Percentiles rank a stretch among this genome's conserved stretches.
phyloP scores from a whole-genome alignment of 2,113 vertebrate species.

The Rissa tridactyla region DNA sequence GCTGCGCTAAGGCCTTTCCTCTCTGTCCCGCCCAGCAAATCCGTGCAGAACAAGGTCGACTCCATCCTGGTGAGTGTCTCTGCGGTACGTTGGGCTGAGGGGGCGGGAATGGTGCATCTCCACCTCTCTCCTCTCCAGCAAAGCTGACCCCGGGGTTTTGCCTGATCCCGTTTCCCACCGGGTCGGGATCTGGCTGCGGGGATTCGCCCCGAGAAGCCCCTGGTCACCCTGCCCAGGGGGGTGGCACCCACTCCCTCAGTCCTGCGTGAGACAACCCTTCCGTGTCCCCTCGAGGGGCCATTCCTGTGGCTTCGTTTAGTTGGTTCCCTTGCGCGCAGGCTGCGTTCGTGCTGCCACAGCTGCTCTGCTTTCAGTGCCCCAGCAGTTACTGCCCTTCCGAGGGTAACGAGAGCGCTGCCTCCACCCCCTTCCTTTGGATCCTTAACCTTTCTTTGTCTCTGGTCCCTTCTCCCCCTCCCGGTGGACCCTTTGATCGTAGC shows the following conservation, averaged over 20 bases:
- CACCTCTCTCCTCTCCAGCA: background rate
- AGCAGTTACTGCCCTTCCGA: rapidly evolving
- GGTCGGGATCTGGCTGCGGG: background rate
- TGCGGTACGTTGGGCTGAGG: rapidly evolving
- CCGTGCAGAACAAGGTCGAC: slow-evolving; percentile 54
- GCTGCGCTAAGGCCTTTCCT: rapidly evolving
- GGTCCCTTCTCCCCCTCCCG: background rate
- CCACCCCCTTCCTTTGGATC: background rate
- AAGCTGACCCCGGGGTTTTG: background rate
- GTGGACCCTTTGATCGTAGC: background rate
- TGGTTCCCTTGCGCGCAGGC: rapidly evolving
- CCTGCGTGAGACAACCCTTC: background rate
- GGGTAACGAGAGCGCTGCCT: background rate
- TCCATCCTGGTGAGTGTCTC: slow-evolving; percentile 52
- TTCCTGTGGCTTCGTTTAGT: rapidly evolving
- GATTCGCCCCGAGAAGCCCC: background rate
- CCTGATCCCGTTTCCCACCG: rapidly evolving
- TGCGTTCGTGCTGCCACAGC: rapidly evolving
- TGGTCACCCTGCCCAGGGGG: background rate
- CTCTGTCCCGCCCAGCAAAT: background rate
- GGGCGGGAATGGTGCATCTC: background rate
- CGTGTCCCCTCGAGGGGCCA: background rate
- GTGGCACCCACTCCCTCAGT: background rate
- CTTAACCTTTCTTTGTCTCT: background rate
- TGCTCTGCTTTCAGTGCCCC: background rate